Conservation (phyloP, 35 echinoderm and acorn worm species). For the Patiria miniata region DNA sequence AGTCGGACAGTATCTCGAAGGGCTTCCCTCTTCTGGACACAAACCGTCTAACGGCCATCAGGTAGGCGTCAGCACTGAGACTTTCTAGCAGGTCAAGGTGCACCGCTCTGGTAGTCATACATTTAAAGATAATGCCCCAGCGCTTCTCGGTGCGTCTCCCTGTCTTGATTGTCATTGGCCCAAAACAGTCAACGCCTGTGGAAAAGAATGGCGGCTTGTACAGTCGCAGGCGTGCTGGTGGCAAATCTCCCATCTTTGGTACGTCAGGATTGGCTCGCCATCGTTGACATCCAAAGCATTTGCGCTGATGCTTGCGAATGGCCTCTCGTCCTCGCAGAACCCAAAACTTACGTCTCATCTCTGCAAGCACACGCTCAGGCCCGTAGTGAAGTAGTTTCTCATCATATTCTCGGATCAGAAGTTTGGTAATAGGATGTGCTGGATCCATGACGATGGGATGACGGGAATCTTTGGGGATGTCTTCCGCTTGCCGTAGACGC, state of each 20-base stretch:
- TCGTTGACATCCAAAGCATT: slow-evolving; percentile 40
- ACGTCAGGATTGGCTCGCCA: slow-evolving; percentile 34
- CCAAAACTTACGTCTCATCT: slow-evolving; percentile 38
- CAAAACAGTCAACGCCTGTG: slow-evolving; percentile 62
- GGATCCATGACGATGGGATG: slow-evolving; percentile 5
- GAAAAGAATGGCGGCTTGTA: slow-evolving; percentile 58
- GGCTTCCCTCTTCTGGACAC: slow-evolving; percentile 38
- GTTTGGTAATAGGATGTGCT: too few species aligned
- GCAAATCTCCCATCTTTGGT: slow-evolving; percentile 63
- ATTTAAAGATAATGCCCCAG: slow-evolving; percentile 61
- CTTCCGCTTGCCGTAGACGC: neutral
- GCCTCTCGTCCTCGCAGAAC: slow-evolving; percentile 35
- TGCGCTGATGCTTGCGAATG: neutral
- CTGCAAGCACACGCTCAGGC: slow-evolving; percentile 28
- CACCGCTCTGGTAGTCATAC: slow-evolving; percentile 51
- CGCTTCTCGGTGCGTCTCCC: slow-evolving; percentile 36
- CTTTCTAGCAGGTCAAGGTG: slow-evolving; percentile 36
- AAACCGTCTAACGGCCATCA: slow-evolving; percentile 48
- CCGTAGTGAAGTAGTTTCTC: slow-evolving; percentile 20
- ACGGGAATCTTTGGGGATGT: neutral
- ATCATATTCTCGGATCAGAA: neutral
- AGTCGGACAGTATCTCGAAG: slow-evolving; percentile 24
- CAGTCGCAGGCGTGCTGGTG: slow-evolving; percentile 33
- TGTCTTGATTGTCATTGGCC: slow-evolving; percentile 54
- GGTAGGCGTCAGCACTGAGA: slow-evolving; percentile 28